Percentiles rank a stretch among this genome's conserved stretches.
Evolutionary conservation across 30 jellyfish, hydroid and myxozoan species (phyloP).

Genomic region (Hydractinia symbiolongicarpus): DNA sequence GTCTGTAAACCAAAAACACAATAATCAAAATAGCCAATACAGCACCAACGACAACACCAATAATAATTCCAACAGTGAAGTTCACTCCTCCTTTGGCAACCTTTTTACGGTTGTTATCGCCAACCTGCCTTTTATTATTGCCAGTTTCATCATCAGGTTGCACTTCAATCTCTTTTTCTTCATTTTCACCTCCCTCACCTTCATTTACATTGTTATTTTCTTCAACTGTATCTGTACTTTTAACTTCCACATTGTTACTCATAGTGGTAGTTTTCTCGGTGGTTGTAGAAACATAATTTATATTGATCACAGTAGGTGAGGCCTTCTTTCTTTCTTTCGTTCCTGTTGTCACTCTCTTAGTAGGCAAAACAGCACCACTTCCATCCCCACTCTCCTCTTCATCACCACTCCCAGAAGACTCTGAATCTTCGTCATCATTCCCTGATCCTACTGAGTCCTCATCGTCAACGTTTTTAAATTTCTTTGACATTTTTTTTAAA

Average conservation of each 20-base stretch:
- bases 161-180: constrained; percentile 12
- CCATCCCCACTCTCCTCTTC: background rate
- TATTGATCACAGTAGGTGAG: background rate
- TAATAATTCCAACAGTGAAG: constrained; percentile 69
- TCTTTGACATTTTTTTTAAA: background rate
- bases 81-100: constrained; percentile 36
- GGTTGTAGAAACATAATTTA: constrained; percentile 16
- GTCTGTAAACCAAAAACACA: constrained; percentile 67
- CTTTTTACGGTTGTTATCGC: constrained; percentile 10
- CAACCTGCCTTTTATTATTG: constrained; percentile 1
- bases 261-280: constrained; percentile 21
- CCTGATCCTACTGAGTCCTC: constrained; percentile 63
- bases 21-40: constrained; percentile 62
- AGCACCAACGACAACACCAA: constrained; percentile 95
- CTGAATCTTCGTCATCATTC: constrained; percentile 39
- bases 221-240: background rate
- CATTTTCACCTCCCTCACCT: background rate
- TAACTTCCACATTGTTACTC: too few species aligned
- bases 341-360: background rate
- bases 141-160: background rate
- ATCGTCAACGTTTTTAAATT: constrained; percentile 1
- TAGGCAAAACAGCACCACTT: constrained; percentile 4
- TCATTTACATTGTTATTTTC: background rate
- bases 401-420: constrained; percentile 15
- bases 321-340: constrained; percentile 15